Conservation (phyloP, 2,113 vertebrate species). For the Rhabdornis inornatus region DNA sequence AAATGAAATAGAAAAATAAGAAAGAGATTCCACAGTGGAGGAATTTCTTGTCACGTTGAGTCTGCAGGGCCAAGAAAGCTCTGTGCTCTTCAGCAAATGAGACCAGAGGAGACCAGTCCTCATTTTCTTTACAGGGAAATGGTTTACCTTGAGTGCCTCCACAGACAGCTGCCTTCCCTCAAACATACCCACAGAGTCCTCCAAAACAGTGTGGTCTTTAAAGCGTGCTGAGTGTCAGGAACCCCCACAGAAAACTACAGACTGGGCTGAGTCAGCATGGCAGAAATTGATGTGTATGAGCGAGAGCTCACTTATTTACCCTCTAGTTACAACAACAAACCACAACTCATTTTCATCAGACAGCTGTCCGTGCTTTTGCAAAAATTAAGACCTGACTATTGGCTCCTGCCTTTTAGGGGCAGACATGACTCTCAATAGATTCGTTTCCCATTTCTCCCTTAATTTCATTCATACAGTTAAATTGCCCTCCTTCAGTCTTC, state of each 20-base stretch:
- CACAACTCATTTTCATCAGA: neutral
- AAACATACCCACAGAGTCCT: neutral
- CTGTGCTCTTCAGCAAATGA: neutral
- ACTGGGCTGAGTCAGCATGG: neutral
- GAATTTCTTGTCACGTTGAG: neutral
- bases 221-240: neutral
- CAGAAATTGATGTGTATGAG: neutral
- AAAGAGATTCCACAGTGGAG: neutral
- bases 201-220: neutral
- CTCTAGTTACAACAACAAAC: neutral
- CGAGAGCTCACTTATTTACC: neutral
- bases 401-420: neutral
- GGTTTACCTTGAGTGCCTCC: neutral
- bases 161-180: neutral
- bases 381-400: neutral
- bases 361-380: neutral
- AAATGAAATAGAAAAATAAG: neutral
- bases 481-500: neutral
- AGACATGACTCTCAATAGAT: neutral
- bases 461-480: neutral
- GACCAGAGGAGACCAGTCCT: neutral
- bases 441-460: neutral
- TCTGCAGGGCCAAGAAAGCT: neutral
- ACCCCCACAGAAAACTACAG: neutral
- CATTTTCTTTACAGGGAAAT: neutral